phyloP scores from a whole-genome alignment of 2,888 invertebrate species.

The Zootermopsis nevadensis region DNA sequence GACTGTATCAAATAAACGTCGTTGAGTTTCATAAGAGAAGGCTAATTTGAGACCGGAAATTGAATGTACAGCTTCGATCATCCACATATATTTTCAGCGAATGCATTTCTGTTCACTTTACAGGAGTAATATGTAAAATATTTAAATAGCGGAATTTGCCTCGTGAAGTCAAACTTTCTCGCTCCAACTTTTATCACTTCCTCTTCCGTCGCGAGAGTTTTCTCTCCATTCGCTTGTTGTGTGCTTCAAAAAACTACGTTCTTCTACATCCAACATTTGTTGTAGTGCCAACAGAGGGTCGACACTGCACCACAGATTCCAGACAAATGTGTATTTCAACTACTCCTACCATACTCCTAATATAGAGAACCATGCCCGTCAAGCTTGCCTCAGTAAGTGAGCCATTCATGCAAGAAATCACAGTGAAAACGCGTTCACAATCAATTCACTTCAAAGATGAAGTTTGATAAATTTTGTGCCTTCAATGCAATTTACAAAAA shows the following conservation, averaged over 20 bases:
- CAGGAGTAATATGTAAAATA: neutral
- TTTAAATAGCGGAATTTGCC: neutral
- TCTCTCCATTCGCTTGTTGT: neutral
- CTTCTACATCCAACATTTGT: neutral
- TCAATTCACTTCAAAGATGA: no score
- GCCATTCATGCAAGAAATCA: no score
- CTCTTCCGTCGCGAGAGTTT: neutral
- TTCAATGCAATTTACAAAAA: no score
- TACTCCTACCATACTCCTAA: no score
- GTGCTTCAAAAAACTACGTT: neutral
- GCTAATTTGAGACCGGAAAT: constrained; percentile 20
- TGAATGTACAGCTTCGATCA: neutral
- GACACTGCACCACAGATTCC: no score
- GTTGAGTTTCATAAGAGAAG: neutral
- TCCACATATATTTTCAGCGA: neutral
- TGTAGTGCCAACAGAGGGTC: no score
- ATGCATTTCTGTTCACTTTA: neutral
- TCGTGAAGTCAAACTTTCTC: neutral
- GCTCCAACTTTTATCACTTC: neutral
- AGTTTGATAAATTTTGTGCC: no score
- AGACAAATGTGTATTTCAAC: no score
- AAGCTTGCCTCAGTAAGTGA: no score
- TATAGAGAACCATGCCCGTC: no score
- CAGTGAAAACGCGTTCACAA: no score
- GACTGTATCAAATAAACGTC: neutral